A percentile compares a stretch with the other conserved stretches of the same genome.
Evolutionary conservation across 1,140 invertebrate genomes (phyloP).

Genomic region (Cotesia chilonis): DNA sequence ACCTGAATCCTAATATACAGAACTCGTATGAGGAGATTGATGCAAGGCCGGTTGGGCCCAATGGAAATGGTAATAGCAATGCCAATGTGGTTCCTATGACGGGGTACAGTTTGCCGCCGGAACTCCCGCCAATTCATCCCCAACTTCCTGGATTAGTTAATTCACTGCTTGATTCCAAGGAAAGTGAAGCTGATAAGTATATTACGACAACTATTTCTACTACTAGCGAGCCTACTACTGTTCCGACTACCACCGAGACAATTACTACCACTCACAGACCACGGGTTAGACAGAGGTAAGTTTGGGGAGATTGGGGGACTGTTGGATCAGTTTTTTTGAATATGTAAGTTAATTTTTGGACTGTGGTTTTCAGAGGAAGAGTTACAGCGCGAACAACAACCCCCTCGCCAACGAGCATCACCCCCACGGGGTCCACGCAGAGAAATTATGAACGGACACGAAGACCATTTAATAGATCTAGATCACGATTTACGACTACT

Average conservation of each 20-base stretch:
- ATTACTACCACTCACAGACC: conserved; percentile 37
- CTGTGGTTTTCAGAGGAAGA: conserved; percentile 45
- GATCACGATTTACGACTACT: conserved; percentile 55
- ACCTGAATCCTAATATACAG: conserved; percentile 20
- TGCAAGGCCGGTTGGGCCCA: conserved; percentile 42
- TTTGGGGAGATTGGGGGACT: conserved; percentile 2
- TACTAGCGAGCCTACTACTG: conserved; percentile 33
- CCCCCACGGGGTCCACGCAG: conserved; percentile 48
- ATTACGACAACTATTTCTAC: conserved; percentile 30
- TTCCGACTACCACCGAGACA: conserved; percentile 46
- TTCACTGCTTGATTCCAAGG: conserved; percentile 66
- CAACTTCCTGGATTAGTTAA: conserved; percentile 70
- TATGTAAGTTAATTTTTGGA: too few relatives aligned
- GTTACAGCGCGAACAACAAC: conserved; percentile 40
- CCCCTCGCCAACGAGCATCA: conserved; percentile 43
- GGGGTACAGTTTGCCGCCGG: conserved; percentile 56
- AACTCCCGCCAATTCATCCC: conserved; percentile 66
- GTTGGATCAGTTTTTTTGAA: too few relatives aligned
- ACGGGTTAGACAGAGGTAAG: conserved; percentile 53
- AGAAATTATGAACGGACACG: conserved; percentile 48
- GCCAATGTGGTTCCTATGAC: too few relatives aligned
- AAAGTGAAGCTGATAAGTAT: conserved; percentile 39
- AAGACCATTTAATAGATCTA: conserved; percentile 56
- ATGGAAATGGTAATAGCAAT: conserved; percentile 36
- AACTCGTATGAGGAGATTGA: conserved; percentile 44